Evolutionary conservation across 2,888 invertebrate species (phyloP).

Genomic region (Proisotoma minuta): DNA sequence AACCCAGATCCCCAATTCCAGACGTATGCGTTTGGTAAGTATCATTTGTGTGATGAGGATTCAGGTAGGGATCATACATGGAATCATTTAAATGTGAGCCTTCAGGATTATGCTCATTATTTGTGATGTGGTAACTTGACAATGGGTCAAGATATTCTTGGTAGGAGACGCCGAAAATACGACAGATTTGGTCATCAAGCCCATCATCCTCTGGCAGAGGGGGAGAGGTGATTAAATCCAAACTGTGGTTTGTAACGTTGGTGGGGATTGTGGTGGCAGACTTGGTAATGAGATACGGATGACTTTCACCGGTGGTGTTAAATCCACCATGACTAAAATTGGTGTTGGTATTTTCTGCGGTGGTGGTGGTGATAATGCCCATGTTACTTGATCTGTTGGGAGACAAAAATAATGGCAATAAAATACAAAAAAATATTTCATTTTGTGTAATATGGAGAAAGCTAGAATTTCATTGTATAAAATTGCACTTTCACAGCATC

Average conservation of each 20-base stretch:
- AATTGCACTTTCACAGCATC: too few species aligned
- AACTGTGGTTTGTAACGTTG: not conserved
- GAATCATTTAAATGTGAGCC: too few species aligned
- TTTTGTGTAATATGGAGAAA: too few species aligned
- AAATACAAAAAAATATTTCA: not conserved
- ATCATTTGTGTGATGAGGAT: too few species aligned
- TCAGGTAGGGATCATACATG: too few species aligned
- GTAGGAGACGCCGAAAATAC: not conserved
- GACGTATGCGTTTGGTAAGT: not conserved
- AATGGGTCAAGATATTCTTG: not conserved
- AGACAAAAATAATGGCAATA: not conserved
- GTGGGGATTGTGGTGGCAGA: not conserved
- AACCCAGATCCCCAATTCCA: not conserved
- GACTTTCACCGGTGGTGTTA: not conserved
- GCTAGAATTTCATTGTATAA: too few species aligned
- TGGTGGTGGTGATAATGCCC: too few species aligned
- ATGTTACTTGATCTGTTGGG: too few species aligned
- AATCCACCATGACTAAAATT: not conserved
- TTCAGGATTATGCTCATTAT: not conserved
- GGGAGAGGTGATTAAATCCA: not conserved
- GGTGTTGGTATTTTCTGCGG: not conserved
- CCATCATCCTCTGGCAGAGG: not conserved
- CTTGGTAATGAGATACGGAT: not conserved
- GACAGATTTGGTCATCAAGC: too few species aligned
- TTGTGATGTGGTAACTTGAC: too few species aligned